Evolutionary conservation across 1,140 invertebrate species (phyloP).

Genomic region (Danaus melanippus): DNA sequence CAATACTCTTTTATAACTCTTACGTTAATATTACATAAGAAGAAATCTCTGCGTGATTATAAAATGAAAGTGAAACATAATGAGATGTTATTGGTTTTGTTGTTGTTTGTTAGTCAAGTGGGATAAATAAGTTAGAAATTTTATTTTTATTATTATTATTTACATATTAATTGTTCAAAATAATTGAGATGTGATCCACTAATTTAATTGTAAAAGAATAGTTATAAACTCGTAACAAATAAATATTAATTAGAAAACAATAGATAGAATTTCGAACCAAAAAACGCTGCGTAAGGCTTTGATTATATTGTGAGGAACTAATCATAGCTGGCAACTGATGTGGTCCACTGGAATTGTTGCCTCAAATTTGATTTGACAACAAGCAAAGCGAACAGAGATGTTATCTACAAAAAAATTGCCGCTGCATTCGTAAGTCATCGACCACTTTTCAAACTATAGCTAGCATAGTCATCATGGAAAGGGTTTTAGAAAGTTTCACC

Average conservation of each 20-base stretch:
- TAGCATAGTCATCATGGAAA: too few relatives aligned
- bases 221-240: not conserved
- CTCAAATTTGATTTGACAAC: conserved; percentile 27
- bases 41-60: conserved; percentile 36
- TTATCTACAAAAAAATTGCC: conserved; percentile 42
- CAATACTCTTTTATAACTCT: conserved; percentile 40
- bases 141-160: conserved; percentile 14
- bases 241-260: not conserved
- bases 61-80: conserved; percentile 31
- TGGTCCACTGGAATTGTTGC: conserved; percentile 32
- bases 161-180: not conserved
- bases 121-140: too few relatives aligned
- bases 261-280: conserved; percentile 5
- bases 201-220: too few relatives aligned
- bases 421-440: conserved; percentile 38
- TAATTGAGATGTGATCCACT: too few relatives aligned
- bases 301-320: conserved; percentile 42
- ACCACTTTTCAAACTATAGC: conserved; percentile 4
- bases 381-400: conserved; percentile 31
- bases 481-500: too few relatives aligned
- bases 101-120: too few relatives aligned
- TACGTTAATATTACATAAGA: conserved; percentile 56
- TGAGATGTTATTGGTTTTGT: too few relatives aligned
- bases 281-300: conserved; percentile 36
- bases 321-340: conserved; percentile 32